Base-by-base conservation (phyloP, 2,888 invertebrate genomes). In the Archips crataeganus region DNA sequence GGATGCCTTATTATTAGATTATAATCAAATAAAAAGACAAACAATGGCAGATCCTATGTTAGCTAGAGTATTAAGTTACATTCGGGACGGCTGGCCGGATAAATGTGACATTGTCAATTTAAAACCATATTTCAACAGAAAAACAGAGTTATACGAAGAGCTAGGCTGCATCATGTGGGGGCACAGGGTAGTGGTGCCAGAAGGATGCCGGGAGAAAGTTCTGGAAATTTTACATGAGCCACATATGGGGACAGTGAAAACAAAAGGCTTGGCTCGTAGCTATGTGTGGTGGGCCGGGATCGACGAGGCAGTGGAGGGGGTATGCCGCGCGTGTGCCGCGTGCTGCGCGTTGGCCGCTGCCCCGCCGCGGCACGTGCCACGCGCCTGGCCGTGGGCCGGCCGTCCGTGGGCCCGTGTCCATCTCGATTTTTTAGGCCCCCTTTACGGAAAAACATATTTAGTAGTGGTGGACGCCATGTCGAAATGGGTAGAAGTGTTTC, bases 1-100 rank as follows among this genome's bases (percentile, higher is more conserved):
- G 2, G 68, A 77, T 0, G 77, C 76, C 1, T 34, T 78, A 11
- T 61, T 77, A 10, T 34, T 78, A 49, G 71, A 77, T 63, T 49
- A 76, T 34, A 71, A 71, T 9, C 59, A 60, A 2, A 32, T 79
- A 15, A 76, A 72, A 47, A 64, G 47, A 10, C 32, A 70, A 32
- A 76, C 75, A 1, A 0, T 8, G 1, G 60, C 65, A 23, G 78
- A 80, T 63, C 71, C 76, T 0, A 62, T 78, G 1, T 60, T 79
- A 42, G 63, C 75, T 65, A 64, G 75, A 3, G 69, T 81, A 15
- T 34, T 76, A 8, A 54, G 65, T n/a, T 79, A 76, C 66, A 61
- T 79, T 0, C 49, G 62, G 4, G 73, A 77, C 15, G 80, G 80
- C 13, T 80, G 80, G 80, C 79, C 79, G 8, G 11, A 11, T 0